Base-by-base conservation (phyloP, 35 echinoderm and acorn worm genomes). In the Anneissia japonica region DNA sequence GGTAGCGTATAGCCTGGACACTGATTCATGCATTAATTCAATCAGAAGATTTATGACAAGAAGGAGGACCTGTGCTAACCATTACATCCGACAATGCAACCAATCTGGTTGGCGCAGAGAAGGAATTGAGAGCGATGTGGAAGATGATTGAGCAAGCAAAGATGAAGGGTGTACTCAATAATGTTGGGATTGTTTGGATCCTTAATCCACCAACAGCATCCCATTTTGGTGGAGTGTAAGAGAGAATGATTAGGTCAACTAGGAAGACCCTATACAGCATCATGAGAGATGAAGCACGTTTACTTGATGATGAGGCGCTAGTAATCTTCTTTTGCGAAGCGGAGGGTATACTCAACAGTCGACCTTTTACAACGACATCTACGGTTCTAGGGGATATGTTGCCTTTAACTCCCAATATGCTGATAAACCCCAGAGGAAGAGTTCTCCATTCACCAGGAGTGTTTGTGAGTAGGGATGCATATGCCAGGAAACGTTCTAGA, bases 401-500 rank as follows among this genome's bases (percentile, higher is more conserved):
- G 14, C 41, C 39, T 7, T 31, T 35, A 33, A 84, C 38, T 32
- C 82, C 39, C 10, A 84, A 64, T 37, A 51, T 41, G 82, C 32
- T 41, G 0, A 35, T 46, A 72, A 76, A 41, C 35, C 35, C 30
- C 4, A 38, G 29, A 82, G 36, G 29, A 5, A 46, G 6, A 12
- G 5, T 17, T 43, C 30, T 82, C 11, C 3, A 32, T 4, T 10
- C 32, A 34, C 77, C 79, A 29, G 39, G 40, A 0, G 31, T 46
- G 12, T 39, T 19, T 31, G 74, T 37, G 0, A 80, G 82, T 34
- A 56, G 5, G 32, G 92, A 94, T 79, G 9, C 90, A 39, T 90
- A 94, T 37, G 76, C 77, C n/a, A 77, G 83, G 34, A 84, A 76
- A 35, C 14, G 86, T 30, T 93, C 86, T 81, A 84, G 91, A 93